phyloP scores from a whole-genome alignment of 2,113 vertebrate species.

The Crotalus horridus region DNA sequence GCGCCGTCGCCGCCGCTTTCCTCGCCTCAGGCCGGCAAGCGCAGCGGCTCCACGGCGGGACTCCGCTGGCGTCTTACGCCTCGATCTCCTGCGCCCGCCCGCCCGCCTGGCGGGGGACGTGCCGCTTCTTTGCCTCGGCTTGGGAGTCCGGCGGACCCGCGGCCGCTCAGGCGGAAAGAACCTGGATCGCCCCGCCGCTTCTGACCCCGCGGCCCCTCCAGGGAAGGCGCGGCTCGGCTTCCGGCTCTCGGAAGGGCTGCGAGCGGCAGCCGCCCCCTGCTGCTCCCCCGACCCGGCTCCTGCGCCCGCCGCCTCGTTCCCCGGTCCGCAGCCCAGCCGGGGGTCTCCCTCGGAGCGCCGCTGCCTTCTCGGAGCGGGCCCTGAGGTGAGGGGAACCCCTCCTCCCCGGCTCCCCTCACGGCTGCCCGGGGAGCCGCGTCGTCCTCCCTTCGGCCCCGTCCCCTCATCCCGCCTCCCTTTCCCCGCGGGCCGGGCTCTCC shows the following conservation, averaged over 20 bases:
- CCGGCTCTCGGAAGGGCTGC: no score
- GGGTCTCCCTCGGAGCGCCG: background rate
- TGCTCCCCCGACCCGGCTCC: background rate
- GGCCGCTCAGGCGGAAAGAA: background rate
- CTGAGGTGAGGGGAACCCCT: background rate
- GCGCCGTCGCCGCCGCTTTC: background rate
- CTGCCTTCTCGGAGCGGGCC: background rate
- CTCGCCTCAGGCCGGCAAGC: background rate
- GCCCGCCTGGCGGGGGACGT: background rate
- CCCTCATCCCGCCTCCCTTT: background rate
- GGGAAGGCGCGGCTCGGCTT: background rate
- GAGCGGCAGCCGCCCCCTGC: background rate
- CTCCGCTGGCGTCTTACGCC: background rate
- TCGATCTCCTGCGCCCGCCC: accelerated
- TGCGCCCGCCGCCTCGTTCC: background rate
- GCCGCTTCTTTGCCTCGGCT: background rate
- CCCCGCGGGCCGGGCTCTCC: background rate
- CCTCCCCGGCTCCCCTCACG: no score
- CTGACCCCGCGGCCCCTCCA: background rate
- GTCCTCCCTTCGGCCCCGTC: background rate
- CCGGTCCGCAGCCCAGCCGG: background rate
- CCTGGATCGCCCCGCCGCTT: background rate
- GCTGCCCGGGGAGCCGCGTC: background rate
- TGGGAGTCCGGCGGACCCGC: background rate
- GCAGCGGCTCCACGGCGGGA: background rate